Evolutionary conservation across 2,888 invertebrate species (phyloP).

Genomic region (Pogonocherus hispidulus): DNA sequence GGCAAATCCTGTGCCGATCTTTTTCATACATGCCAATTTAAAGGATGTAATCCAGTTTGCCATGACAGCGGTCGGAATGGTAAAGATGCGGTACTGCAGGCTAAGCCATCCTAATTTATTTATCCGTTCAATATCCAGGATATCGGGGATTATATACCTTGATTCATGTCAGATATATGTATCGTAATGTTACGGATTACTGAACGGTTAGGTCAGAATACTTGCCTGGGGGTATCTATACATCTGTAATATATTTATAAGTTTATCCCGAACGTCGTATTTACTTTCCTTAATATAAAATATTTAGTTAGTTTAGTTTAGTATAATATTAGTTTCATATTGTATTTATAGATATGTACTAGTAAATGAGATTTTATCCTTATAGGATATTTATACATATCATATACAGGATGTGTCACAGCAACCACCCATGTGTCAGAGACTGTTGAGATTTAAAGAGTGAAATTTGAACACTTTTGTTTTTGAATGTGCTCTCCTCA

Average conservation of each 20-base stretch:
- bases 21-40: conserved; percentile 20
- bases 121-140: conserved; percentile 51
- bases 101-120: conserved; percentile 48
- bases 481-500: no score
- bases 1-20: conserved; percentile 15
- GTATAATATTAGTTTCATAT: no score
- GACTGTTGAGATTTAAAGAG: no score
- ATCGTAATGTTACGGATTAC: conserved; percentile 40
- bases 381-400: no score
- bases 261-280: no score
- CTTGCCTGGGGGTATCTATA: conserved; percentile 29
- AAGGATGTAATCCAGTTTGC: conserved; percentile 50
- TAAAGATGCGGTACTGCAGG: conserved; percentile 44
- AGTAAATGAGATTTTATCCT: no score
- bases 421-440: no score
- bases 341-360: no score
- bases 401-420: no score
- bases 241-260: background rate
- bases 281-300: no score
- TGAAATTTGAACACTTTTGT: no score
- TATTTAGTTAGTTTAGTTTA: no score
- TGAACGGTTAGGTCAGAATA: conserved; percentile 5
- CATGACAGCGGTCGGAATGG: conserved; percentile 42
- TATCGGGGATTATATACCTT: conserved; percentile 48
- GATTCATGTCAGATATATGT: conserved; percentile 44